These are phyloP conservation scores for Fissipunctia ypsillon DNA, from an alignment of 2,888 invertebrate species.

Conservation along the genomic window DNA sequence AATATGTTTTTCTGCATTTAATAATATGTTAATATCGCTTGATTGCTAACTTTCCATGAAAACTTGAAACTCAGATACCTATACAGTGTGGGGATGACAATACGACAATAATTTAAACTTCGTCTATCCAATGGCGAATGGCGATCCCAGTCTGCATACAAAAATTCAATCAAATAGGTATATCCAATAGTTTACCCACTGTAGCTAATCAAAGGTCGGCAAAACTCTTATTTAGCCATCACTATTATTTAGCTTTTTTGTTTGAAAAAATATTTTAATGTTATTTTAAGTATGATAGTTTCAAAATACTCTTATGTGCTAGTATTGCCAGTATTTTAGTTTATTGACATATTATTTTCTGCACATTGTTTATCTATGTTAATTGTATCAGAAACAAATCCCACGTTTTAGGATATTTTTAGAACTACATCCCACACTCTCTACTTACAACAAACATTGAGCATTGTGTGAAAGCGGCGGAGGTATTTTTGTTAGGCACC, in stretches of 20 bases:
- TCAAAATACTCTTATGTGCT: no score
- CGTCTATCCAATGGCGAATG: no score
- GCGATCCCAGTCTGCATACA: no score
- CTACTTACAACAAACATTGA: slow-evolving; percentile 12
- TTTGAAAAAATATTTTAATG: no score
- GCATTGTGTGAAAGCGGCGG: slow-evolving; percentile 33
- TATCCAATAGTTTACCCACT: no score
- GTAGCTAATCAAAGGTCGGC: no score
- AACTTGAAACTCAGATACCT: not conserved
- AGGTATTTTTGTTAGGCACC: slow-evolving; percentile 15
- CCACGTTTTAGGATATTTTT: not conserved
- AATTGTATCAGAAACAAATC: not conserved
- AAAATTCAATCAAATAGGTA: no score
- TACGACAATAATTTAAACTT: no score
- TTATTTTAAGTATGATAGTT: no score
- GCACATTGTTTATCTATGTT: not conserved
- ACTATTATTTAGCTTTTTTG: no score
- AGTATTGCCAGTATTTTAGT: not conserved
- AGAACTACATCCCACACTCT: slow-evolving; percentile 4
- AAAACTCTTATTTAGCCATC: no score
- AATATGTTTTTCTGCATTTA: not conserved
- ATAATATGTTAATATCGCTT: not conserved
- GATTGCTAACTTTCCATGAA: not conserved
- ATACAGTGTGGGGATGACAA: no score
- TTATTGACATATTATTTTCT: not conserved